Percentiles rank a stretch among this genome's conserved stretches.
phyloP scores from a whole-genome alignment of 2,797 vertebrate genomes.

The Tenualosa thibaudeaui region DNA sequence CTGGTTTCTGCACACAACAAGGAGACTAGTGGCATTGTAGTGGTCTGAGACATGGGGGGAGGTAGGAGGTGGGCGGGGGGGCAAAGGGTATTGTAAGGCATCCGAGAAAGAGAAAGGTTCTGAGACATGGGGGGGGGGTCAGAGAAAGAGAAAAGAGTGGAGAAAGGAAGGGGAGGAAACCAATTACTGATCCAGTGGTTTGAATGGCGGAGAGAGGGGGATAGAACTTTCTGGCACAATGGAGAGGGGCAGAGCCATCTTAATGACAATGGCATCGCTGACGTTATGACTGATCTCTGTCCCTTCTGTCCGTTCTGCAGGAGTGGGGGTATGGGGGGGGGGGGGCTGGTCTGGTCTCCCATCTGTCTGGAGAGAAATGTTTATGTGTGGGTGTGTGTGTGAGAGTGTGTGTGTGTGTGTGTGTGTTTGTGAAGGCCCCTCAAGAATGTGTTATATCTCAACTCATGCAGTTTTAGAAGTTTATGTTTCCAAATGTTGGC shows the following conservation, averaged over 20 bases:
- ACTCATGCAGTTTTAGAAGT: too few species aligned
- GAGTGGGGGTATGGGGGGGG: background rate
- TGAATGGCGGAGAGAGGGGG: slow-evolving; percentile 61
- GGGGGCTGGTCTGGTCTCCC: background rate
- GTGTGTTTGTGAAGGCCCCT: background rate
- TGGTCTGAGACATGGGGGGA: background rate
- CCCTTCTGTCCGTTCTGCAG: slow-evolving; percentile 23
- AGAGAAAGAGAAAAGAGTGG: background rate
- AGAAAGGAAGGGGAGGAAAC: slow-evolving; percentile 47
- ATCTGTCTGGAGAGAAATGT: slow-evolving; percentile 30
- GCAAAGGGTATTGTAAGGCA: background rate
- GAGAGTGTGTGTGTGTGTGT: slow-evolving; percentile 28
- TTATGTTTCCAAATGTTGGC: background rate
- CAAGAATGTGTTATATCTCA: background rate
- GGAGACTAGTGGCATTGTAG: background rate
- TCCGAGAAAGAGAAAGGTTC: background rate
- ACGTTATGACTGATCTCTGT: slow-evolving; percentile 56
- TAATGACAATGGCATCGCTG: slow-evolving; percentile 78
- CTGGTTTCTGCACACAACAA: background rate
- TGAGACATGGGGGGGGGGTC: background rate
- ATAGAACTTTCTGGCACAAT: slow-evolving; percentile 69
- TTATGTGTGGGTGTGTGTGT: slow-evolving; percentile 18
- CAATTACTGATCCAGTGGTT: slow-evolving; percentile 64
- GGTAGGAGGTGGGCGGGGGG: background rate
- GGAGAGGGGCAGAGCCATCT: slow-evolving; percentile 61